phyloP scores from a whole-genome alignment of 1,140 invertebrate species.

The Drosophila nannoptera region DNA sequence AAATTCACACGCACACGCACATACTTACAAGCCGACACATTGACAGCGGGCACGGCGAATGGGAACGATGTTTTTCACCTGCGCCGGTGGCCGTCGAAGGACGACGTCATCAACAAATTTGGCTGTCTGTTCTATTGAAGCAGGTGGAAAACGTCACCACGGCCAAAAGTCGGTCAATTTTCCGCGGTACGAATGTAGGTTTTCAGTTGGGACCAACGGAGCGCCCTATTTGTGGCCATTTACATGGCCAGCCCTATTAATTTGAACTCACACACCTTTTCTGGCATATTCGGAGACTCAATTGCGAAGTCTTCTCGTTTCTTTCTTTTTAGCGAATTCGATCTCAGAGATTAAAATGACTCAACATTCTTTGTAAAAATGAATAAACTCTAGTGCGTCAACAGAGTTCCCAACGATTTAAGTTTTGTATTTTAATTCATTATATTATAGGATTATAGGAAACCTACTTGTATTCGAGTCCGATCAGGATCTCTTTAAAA shows the following conservation, averaged over 20 bases:
- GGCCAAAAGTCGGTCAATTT: constrained; percentile 2
- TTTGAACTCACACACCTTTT: constrained; percentile 34
- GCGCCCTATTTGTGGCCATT: constrained; percentile 55
- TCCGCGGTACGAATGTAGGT: constrained; percentile 15
- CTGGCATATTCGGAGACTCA: constrained; percentile 16
- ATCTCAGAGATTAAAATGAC: too few relatives aligned
- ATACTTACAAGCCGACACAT: constrained; percentile 51
- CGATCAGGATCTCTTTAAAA: too few relatives aligned
- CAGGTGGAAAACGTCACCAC: constrained; percentile 57
- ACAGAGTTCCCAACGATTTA: too few relatives aligned
- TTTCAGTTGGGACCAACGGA: constrained; percentile 26
- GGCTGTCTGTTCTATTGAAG: constrained; percentile 27
- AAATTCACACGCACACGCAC: constrained; percentile 54
- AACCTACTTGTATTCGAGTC: too few relatives aligned
- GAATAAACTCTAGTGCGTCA: too few relatives aligned
- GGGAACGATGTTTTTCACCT: constrained; percentile 53
- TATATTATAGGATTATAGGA: too few relatives aligned
- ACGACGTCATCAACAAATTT: constrained; percentile 59
- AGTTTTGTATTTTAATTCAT: too few relatives aligned
- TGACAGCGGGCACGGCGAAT: background rate
- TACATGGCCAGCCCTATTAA: constrained; percentile 53
- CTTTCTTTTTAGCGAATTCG: too few relatives aligned
- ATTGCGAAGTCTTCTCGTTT: background rate
- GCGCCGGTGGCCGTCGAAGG: constrained; percentile 43
- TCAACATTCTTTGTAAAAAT: too few relatives aligned